A percentile compares a stretch with the other conserved stretches of the same genome.
Conservation (phyloP, 2,113 vertebrate genomes). For the Hyperopisus bebe region DNA sequence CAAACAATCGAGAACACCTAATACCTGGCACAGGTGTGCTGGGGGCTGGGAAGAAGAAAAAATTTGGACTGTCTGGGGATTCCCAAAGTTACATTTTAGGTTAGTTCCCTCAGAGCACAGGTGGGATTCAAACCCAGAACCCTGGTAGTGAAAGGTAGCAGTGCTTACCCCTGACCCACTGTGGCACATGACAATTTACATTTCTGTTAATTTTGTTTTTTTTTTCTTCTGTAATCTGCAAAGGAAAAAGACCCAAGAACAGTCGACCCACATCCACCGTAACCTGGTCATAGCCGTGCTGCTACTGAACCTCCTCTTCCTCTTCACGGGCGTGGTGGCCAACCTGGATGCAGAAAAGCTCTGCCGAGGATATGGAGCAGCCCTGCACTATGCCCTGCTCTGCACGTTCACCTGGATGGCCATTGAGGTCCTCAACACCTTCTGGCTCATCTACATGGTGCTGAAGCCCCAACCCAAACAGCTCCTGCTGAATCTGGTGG, state of each 20-base stretch:
- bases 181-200: neutral
- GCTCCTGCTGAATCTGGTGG: conserved; percentile 47
- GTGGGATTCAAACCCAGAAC: neutral
- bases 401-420: conserved; percentile 64
- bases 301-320: conserved; percentile 52
- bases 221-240: neutral
- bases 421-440: conserved; percentile 59
- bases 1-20: neutral
- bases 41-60: neutral
- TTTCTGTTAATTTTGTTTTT: neutral
- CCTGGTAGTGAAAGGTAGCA: neutral
- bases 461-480: conserved; percentile 44
- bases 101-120: neutral
- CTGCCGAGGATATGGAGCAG: conserved; percentile 43
- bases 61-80: neutral
- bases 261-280: conserved; percentile 48
- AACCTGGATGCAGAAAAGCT: conserved; percentile 36
- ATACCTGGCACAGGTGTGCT: neutral
- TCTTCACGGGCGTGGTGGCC: conserved; percentile 53
- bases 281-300: conserved; percentile 50
- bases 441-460: conserved; percentile 57
- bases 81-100: too few species aligned
- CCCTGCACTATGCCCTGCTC: conserved; percentile 60
- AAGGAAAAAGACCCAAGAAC: conserved; percentile 32
- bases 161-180: neutral